Base-by-base conservation (phyloP, 1,140 invertebrate species). In the Thaumatotibia leucotreta region DNA sequence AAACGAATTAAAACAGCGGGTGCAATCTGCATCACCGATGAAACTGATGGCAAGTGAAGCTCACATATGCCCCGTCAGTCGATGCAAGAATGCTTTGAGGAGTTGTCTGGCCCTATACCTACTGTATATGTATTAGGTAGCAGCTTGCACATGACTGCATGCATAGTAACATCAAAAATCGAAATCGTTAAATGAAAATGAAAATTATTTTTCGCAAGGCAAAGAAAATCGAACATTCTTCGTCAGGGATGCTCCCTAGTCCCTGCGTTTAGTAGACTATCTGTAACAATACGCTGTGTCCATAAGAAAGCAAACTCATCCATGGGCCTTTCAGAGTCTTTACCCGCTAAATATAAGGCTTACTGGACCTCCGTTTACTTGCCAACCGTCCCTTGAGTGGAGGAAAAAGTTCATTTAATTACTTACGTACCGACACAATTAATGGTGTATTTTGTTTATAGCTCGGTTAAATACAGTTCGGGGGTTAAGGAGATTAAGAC, bases 251-350 rank as follows among this genome's bases (percentile, higher is more conserved):
- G n/a, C n/a, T n/a, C n/a, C n/a, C n/a, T 32, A 32, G 3, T 32
- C 1, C 8, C 31, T 32, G 1, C 6, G 31, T 82, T 78, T 84
- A 32, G 45, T 17, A 1, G 10, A 17, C 23, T 20, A 11, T 29
- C 27, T 58, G 22, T 11, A 24, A 5, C 11, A 24, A 6, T 29
- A 10, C 22, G 22, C 27, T 24, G 4, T n/a, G 52, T 45, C 35
- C 39, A 20, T 45, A 1, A 45, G 39, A 3, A 45, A 45, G 39
- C 39, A 45, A 8, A 20, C 39, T 45, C 39, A 45, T 45, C 39
- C 17, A 14, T 20, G 39, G 5, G 17, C 39, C 24, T 58, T 29
- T 58, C 52, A 23, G 23, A 24, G 23, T 58, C 52, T 58, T 58
- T 58, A 58, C 24, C 27, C 52, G 22, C 52, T 58, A 58, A 58